A percentile compares a stretch with the other conserved stretches of the same genome.
Conservation (phyloP, 2,113 vertebrate species). For the Colistium nudipinnis region DNA sequence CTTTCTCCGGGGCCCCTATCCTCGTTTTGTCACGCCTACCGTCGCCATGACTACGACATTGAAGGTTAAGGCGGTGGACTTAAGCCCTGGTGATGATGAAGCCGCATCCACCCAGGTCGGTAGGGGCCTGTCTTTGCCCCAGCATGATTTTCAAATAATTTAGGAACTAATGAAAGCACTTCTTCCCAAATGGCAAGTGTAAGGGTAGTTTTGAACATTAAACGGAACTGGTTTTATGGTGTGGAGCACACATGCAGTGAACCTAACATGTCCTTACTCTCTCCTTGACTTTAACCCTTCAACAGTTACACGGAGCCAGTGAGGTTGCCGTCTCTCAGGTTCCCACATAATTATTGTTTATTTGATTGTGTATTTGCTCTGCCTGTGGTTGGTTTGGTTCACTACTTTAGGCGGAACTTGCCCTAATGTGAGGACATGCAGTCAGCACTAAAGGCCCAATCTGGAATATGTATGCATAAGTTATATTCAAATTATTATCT, state of each 20-base stretch:
- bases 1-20: slow-evolving; percentile 57
- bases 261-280: slow-evolving; percentile 56
- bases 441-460: slow-evolving; percentile 29
- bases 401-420: slow-evolving; percentile 28
- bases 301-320: slow-evolving; percentile 62
- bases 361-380: slow-evolving; percentile 42
- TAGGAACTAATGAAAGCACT: neutral
- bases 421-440: slow-evolving; percentile 11
- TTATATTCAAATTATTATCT: neutral
- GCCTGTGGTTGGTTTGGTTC: slow-evolving; percentile 34
- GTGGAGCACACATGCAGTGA: neutral
- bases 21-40: slow-evolving; percentile 78
- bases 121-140: slow-evolving; percentile 73
- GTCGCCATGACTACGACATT: slow-evolving; percentile 67
- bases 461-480: neutral
- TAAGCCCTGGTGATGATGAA: slow-evolving; percentile 72
- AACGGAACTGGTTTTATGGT: no score
- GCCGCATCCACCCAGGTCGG: slow-evolving; percentile 83
- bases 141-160: slow-evolving; percentile 58
- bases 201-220: slow-evolving; percentile 1
- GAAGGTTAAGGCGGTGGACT: slow-evolving; percentile 83
- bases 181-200: no score
- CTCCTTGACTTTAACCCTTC: slow-evolving; percentile 33
- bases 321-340: slow-evolving; percentile 62
- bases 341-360: slow-evolving; percentile 47